phyloP scores from a whole-genome alignment of 2,113 vertebrate genomes.

The Forbesichthys papilliferus region DNA sequence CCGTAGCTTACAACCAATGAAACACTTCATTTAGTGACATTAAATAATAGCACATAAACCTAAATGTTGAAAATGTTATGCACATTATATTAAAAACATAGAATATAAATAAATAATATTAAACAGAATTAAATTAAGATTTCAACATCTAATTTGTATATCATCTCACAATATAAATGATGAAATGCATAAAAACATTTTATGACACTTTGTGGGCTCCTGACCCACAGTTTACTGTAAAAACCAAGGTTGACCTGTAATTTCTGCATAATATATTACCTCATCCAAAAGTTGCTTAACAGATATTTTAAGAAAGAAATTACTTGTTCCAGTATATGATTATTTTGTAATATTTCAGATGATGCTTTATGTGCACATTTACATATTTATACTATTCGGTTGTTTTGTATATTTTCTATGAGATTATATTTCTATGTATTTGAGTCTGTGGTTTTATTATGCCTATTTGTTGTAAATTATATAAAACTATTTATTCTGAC shows the following conservation, averaged over 20 bases:
- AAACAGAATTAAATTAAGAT: no score
- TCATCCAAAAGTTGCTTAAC: slow-evolving; percentile 36
- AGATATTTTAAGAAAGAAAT: slow-evolving; percentile 20
- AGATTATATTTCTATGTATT: slow-evolving; percentile 78
- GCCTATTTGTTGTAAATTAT: slow-evolving; percentile 79
- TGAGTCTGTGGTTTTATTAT: slow-evolving; percentile 69
- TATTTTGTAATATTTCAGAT: slow-evolving; percentile 39
- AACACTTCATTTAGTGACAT: slow-evolving; percentile 36
- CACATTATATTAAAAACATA: no score
- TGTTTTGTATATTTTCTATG: slow-evolving; percentile 78
- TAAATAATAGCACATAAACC: neutral
- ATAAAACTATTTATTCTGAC: slow-evolving; percentile 82
- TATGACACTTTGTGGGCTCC: no score
- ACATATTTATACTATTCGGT: slow-evolving; percentile 48
- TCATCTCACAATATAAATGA: no score
- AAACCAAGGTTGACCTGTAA: slow-evolving; percentile 22
- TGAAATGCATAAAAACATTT: no score
- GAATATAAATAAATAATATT: no score
- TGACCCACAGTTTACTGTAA: no score
- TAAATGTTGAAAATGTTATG: no score
- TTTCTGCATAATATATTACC: slow-evolving; percentile 39
- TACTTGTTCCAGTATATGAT: slow-evolving; percentile 31
- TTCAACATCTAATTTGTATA: no score
- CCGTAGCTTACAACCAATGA: no score
- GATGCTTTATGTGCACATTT: slow-evolving; percentile 37